Evolutionary conservation across 2,888 invertebrate genomes (phyloP).

Genomic region (Orthosia gracilis): DNA sequence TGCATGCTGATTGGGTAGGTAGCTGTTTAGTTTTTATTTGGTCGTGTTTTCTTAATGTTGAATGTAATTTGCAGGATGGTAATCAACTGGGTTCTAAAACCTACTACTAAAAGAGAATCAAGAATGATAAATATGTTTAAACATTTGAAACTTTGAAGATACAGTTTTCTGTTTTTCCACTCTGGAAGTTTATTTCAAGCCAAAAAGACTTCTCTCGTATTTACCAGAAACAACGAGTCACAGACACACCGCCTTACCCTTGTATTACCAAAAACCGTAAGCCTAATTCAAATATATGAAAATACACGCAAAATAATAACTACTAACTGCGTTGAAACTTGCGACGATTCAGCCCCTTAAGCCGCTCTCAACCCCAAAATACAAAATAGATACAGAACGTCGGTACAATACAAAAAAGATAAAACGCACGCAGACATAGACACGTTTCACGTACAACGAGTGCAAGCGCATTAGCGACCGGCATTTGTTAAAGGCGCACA

Average conservation of each 20-base stretch:
- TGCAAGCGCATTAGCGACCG: neutral
- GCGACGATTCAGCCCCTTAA: conserved; percentile 3
- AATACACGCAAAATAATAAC: conserved; percentile 41
- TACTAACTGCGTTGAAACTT: conserved; percentile 20
- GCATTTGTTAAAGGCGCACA: neutral
- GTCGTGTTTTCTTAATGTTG: conserved; percentile 12
- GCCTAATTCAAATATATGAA: conserved; percentile 45
- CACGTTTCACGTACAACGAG: neutral
- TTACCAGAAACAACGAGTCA: conserved; percentile 10
- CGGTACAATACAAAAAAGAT: fast-evolving
- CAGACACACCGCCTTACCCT: neutral
- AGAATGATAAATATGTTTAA: too few relatives aligned
- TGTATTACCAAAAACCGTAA: conserved; percentile 2
- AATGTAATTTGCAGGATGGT: conserved; percentile 17
- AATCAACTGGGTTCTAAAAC: neutral
- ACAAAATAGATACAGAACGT: conserved; percentile 17
- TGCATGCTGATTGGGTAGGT: conserved; percentile 39
- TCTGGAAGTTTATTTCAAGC: neutral
- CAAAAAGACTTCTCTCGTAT: neutral
- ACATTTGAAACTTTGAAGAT: too few relatives aligned
- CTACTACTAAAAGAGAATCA: neutral
- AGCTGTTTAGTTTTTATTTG: conserved; percentile 25
- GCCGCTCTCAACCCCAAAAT: neutral
- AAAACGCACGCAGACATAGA: too few relatives aligned
- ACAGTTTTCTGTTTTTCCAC: too few relatives aligned